Percentiles rank a stretch among this genome's conserved stretches.
Conservation (phyloP, 2,113 vertebrate genomes). For the Stigmatopora argus region DNA sequence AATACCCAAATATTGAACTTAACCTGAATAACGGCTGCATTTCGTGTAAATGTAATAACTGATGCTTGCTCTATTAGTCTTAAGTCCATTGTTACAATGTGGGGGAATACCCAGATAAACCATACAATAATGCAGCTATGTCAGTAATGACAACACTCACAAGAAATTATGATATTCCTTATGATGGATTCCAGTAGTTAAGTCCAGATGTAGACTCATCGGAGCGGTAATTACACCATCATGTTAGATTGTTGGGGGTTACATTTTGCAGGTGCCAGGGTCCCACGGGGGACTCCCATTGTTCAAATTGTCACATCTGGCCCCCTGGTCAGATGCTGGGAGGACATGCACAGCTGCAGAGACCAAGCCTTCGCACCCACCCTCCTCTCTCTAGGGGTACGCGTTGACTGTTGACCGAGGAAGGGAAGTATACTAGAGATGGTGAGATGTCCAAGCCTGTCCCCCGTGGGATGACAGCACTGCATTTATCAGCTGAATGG, state of each 20-base stretch:
- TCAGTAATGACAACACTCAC: background rate
- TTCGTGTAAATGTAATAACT: too few species aligned
- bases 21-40: too few species aligned
- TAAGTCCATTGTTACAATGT: too few species aligned
- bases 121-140: too few species aligned
- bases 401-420: slow-evolving; percentile 46
- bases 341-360: slow-evolving; percentile 69
- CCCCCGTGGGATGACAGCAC: slow-evolving; percentile 50
- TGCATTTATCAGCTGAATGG: slow-evolving; percentile 65
- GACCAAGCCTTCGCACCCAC: slow-evolving; percentile 33
- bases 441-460: slow-evolving; percentile 35
- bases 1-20: too few species aligned
- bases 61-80: too few species aligned
- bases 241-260: slow-evolving; percentile 51
- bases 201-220: slow-evolving; percentile 58
- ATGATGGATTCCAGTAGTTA: slow-evolving; percentile 53
- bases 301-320: slow-evolving; percentile 71
- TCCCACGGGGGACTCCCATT: slow-evolving; percentile 63
- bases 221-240: slow-evolving; percentile 59
- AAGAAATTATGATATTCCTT: slow-evolving; percentile 11
- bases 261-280: slow-evolving; percentile 62
- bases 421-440: slow-evolving; percentile 23
- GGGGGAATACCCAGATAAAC: too few species aligned
- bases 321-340: slow-evolving; percentile 63
- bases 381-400: slow-evolving; percentile 25